These are phyloP conservation scores for Oryzias sinensis DNA, from an alignment of 2,797 vertebrate species.

Conservation along the genomic window DNA sequence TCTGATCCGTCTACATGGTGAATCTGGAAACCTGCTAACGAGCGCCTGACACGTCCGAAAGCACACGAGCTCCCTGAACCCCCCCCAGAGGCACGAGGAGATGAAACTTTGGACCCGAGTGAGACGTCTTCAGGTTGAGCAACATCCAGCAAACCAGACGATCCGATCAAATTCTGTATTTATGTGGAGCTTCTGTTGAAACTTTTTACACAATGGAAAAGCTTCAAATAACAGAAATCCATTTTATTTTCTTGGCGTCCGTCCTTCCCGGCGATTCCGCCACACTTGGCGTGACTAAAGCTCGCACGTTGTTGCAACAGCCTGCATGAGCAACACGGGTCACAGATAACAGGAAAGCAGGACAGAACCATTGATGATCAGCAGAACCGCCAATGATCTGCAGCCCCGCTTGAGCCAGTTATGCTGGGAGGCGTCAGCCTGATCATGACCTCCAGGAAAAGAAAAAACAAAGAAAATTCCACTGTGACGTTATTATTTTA, in stretches of 20 bases:
- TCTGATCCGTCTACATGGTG: conserved; percentile 11
- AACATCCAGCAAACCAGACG: conserved; percentile 5
- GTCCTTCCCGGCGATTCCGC: conserved; percentile 5
- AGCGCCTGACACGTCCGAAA: conserved; percentile 14
- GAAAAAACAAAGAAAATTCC: too few relatives aligned
- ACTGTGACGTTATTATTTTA: too few relatives aligned
- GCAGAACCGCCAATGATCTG: too few relatives aligned
- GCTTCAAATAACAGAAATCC: conserved; percentile 17
- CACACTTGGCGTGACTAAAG: conserved; percentile 17
- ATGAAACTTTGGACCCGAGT: too few relatives aligned
- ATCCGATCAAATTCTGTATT: not conserved
- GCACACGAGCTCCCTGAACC: conserved; percentile 1
- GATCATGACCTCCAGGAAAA: too few relatives aligned
- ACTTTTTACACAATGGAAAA: conserved; percentile 6
- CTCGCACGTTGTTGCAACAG: conserved; percentile 54
- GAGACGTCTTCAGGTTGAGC: too few relatives aligned
- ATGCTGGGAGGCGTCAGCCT: too few relatives aligned
- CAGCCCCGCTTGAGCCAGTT: too few relatives aligned
- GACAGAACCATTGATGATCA: not conserved
- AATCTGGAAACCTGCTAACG: conserved; percentile 39
- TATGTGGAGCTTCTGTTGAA: not conserved
- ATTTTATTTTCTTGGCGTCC: conserved; percentile 18
- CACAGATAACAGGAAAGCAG: conserved; percentile 28
- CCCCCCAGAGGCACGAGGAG: too few relatives aligned
- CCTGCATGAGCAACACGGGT: conserved; percentile 46